phyloP scores from a whole-genome alignment of 2,888 invertebrate species.

The Orthosia gothica region DNA sequence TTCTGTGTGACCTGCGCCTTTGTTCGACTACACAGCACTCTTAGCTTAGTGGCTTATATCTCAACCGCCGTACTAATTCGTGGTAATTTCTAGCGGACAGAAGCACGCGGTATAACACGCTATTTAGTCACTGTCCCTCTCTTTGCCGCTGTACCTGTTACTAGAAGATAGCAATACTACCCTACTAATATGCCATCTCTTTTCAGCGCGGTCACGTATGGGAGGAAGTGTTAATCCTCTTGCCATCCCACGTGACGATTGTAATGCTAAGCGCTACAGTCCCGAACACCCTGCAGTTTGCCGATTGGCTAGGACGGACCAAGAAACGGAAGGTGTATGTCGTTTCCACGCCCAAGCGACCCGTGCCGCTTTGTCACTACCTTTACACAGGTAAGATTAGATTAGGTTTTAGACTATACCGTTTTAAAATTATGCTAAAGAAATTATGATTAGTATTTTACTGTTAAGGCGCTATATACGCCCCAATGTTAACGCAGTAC shows the following conservation, averaged over 20 bases:
- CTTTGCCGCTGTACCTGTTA: not conserved
- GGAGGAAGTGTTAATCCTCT: conserved; percentile 99
- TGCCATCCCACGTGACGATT: conserved; percentile 98
- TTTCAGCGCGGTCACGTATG: conserved; percentile 98
- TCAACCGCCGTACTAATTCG: too few relatives aligned
- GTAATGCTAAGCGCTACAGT: conserved; percentile 99
- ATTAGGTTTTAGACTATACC: too few relatives aligned
- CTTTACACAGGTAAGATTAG: conserved; percentile 94
- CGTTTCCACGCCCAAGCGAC: conserved; percentile 97
- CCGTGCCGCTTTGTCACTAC: conserved; percentile 98
- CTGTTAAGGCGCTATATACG: too few relatives aligned
- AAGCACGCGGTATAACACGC: too few relatives aligned
- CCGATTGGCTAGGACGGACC: conserved; percentile 97
- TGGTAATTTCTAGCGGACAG: too few relatives aligned
- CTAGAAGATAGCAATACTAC: not conserved
- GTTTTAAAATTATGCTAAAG: too few relatives aligned
- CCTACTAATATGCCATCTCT: not conserved
- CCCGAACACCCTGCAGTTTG: conserved; percentile 99
- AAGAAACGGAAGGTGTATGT: conserved; percentile 98
- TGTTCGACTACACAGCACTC: too few relatives aligned
- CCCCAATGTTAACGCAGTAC: too few relatives aligned
- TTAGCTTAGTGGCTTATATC: too few relatives aligned
- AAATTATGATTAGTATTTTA: too few relatives aligned
- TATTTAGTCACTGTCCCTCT: too few relatives aligned
- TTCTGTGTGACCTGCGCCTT: too few relatives aligned